These are phyloP conservation scores for Melozone crissalis DNA, from an alignment of 2,113 vertebrate genomes.

Conservation along the genomic window DNA sequence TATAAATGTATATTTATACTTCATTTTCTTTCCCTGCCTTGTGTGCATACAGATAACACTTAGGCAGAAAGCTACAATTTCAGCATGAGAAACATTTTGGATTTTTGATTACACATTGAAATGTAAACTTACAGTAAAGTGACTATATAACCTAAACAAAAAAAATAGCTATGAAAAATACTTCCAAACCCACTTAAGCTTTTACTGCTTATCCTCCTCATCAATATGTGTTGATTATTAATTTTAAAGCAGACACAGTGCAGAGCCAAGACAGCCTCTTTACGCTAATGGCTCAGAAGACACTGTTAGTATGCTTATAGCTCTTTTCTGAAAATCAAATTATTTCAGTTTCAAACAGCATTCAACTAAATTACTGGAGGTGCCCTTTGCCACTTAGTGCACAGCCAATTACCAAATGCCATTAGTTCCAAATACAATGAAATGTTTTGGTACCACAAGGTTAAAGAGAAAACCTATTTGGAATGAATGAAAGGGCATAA, in stretches of 20 bases:
- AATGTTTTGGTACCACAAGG: slow-evolving; percentile 23
- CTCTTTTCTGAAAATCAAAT: neutral
- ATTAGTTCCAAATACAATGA: slow-evolving; percentile 17
- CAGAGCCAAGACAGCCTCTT: neutral
- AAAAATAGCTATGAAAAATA: neutral
- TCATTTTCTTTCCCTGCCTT: neutral
- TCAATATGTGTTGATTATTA: neutral
- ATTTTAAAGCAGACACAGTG: neutral
- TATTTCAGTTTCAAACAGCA: neutral
- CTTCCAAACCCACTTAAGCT: neutral
- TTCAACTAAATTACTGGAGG: neutral
- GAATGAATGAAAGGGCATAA: slow-evolving; percentile 36
- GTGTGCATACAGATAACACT: neutral
- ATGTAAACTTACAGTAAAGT: neutral
- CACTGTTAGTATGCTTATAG: neutral
- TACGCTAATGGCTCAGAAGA: neutral
- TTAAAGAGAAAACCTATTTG: slow-evolving; percentile 44
- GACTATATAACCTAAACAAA: neutral
- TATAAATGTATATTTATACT: neutral
- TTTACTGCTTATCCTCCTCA: neutral
- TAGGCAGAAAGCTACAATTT: neutral
- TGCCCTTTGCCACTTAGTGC: slow-evolving; percentile 21
- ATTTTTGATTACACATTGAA: neutral
- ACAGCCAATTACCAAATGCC: neutral
- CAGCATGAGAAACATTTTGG: neutral